phyloP scores from a whole-genome alignment of 2,797 vertebrate species.

The Hypotaenidia philippensis region DNA sequence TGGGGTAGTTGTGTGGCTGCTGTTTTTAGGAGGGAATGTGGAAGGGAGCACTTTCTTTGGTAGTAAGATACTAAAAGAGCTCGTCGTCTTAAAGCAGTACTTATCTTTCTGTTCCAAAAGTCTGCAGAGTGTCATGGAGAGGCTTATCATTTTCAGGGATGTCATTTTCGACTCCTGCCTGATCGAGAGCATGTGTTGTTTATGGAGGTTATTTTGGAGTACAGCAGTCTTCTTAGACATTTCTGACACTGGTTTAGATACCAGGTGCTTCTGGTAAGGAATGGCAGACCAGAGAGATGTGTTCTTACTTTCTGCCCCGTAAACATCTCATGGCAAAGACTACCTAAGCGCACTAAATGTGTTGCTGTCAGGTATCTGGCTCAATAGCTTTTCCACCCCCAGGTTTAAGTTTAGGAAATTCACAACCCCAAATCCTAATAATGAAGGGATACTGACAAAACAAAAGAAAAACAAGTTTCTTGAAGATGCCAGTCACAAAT shows the following conservation, averaged over 20 bases:
- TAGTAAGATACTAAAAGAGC: no score
- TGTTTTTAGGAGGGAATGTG: background rate
- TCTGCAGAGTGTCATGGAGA: background rate
- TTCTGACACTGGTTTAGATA: background rate
- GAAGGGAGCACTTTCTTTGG: background rate
- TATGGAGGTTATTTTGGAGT: background rate
- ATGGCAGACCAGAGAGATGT: background rate
- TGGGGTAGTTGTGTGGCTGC: background rate
- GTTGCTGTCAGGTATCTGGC: background rate
- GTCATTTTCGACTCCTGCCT: background rate
- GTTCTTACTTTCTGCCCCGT: background rate
- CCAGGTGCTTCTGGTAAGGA: background rate
- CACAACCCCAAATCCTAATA: background rate
- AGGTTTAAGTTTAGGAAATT: background rate
- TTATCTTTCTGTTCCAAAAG: background rate
- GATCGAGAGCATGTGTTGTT: background rate
- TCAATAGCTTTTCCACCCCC: background rate
- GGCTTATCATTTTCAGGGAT: background rate
- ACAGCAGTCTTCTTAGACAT: background rate
- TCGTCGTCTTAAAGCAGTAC: background rate
- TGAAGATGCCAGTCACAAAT: background rate
- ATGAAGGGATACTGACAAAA: background rate
- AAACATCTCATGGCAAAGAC: background rate
- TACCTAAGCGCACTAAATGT: fast-evolving
- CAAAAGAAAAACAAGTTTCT: background rate